phyloP scores from a whole-genome alignment of 2,113 vertebrate species.

The Dipodomys ordii region DNA sequence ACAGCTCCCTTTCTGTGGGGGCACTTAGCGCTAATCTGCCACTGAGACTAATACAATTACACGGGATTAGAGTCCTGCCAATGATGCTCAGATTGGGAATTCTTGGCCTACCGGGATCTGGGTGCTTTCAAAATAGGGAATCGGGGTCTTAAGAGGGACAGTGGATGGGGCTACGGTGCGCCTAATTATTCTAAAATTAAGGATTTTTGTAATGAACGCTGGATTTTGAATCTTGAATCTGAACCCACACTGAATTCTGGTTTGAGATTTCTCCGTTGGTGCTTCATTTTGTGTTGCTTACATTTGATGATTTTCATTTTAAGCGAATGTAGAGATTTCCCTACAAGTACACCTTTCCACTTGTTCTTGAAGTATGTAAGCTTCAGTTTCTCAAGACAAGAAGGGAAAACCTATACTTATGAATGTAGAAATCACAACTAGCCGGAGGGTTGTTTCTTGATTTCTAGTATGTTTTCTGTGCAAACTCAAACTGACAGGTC shows the following conservation, averaged over 20 bases:
- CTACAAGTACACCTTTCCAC: constrained; percentile 8
- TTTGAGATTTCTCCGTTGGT: background rate
- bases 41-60: constrained; percentile 90
- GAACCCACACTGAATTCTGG: constrained; percentile 37
- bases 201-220: constrained; percentile 8
- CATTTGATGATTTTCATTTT: background rate
- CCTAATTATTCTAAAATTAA: constrained; percentile 66
- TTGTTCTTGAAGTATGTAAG: background rate
- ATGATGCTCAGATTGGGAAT: constrained; percentile 83
- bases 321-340: constrained; percentile 18
- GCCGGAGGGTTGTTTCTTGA: background rate
- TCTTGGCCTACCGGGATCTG: constrained; percentile 59
- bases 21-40: constrained; percentile 89
- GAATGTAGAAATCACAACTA: background rate
- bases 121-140: constrained; percentile 60
- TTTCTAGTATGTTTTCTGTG: background rate
- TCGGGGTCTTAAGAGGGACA: background rate
- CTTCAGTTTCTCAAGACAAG: constrained; percentile 55
- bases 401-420: background rate
- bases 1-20: constrained; percentile 88
- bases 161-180: constrained; percentile 27
- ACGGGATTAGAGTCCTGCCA: constrained; percentile 86
- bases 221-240: background rate
- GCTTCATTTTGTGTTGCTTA: background rate
- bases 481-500: constrained; percentile 9